Conservation (phyloP, 2,113 vertebrate species). For the Pandion haliaetus region DNA sequence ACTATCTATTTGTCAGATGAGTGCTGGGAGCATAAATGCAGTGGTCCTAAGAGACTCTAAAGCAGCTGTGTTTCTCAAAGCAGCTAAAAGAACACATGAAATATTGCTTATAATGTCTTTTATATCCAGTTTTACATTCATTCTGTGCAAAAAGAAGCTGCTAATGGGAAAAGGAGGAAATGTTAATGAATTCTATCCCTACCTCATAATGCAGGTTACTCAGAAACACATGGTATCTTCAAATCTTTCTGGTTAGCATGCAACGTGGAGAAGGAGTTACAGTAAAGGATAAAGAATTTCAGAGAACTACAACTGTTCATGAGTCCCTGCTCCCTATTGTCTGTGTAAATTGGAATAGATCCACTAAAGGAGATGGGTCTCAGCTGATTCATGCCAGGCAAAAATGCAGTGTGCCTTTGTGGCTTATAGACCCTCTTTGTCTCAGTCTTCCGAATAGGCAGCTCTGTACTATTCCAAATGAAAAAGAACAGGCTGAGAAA, state of each 20-base stretch:
- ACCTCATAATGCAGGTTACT: neutral
- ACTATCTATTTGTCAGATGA: neutral
- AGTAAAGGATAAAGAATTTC: neutral
- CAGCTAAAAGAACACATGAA: neutral
- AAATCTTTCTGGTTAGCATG: constrained; percentile 6
- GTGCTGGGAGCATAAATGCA: neutral
- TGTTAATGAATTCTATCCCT: constrained; percentile 13
- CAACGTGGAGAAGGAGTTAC: neutral
- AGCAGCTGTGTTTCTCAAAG: constrained; percentile 5
- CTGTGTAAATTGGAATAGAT: neutral
- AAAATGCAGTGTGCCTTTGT: neutral
- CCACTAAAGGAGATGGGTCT: neutral
- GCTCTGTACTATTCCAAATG: constrained; percentile 6
- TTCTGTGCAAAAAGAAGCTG: constrained; percentile 9
- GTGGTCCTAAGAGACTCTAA: neutral
- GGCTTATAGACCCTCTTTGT: neutral
- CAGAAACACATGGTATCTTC: constrained; percentile 7
- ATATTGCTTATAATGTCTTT: constrained; percentile 3
- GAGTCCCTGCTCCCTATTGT: neutral
- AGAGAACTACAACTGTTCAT: neutral
- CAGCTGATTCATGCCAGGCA: neutral
- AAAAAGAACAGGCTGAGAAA: constrained; percentile 7
- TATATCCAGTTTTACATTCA: constrained; percentile 5
- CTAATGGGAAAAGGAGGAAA: constrained; percentile 29
- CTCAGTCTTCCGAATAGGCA: neutral